These are phyloP conservation scores for Eurois occulta DNA, from an alignment of 2,888 invertebrate species.

Conservation along the genomic window DNA sequence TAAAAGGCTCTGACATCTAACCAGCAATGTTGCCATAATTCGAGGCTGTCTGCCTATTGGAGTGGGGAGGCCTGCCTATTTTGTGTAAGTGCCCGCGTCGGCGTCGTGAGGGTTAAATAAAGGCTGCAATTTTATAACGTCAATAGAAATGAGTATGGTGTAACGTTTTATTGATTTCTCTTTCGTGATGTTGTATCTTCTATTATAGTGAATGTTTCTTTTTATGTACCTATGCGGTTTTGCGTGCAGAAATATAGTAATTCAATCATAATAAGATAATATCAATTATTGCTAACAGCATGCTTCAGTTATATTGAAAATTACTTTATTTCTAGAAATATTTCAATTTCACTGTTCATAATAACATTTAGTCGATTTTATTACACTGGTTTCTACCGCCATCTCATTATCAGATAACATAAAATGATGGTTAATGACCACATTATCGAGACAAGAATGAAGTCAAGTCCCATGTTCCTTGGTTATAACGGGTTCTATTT, in stretches of 20 bases:
- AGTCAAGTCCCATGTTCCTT: conserved; percentile 11
- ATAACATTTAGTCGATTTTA: conserved; percentile 25
- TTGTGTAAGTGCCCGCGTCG: conserved; percentile 53
- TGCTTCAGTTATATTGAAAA: conserved; percentile 9
- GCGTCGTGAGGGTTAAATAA: conserved; percentile 45
- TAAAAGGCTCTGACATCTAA: conserved; percentile 43
- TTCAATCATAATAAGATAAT: not conserved
- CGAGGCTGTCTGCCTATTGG: conserved; percentile 51
- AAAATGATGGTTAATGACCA: conserved; percentile 42
- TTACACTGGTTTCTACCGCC: conserved; percentile 10
- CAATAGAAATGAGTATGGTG: conserved; percentile 29
- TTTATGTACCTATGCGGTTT: not conserved
- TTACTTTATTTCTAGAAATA: conserved; percentile 5
- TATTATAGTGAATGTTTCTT: not conserved
- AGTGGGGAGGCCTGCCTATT: conserved; percentile 49
- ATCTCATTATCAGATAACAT: conserved; percentile 27
- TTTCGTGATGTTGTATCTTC: conserved; percentile 8
- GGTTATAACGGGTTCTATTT: conserved; percentile 40
- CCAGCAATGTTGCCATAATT: conserved; percentile 53
- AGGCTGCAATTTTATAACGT: conserved; percentile 42
- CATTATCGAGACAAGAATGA: conserved; percentile 48
- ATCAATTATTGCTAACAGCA: not conserved
- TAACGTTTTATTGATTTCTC: conserved; percentile 41
- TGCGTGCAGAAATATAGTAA: not conserved
- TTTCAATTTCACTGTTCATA: conserved; percentile 30